phyloP scores from a whole-genome alignment of 2,797 vertebrate genomes.

The Tragopan temminckii region DNA sequence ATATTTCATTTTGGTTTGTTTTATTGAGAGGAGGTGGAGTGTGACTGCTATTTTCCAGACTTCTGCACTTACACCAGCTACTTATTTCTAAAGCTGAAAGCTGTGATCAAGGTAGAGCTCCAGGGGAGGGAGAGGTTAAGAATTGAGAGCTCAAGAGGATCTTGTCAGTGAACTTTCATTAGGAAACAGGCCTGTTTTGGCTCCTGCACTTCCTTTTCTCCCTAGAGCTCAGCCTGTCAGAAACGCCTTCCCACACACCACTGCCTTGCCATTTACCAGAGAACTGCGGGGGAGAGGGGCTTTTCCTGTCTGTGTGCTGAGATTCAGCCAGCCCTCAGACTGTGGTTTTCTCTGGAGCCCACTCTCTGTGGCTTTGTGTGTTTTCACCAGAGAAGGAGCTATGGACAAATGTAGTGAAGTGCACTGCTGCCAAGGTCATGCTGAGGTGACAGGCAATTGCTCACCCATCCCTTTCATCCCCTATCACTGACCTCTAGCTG shows the following conservation, averaged over 20 bases:
- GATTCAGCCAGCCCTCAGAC: slow-evolving; percentile 71
- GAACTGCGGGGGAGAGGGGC: slow-evolving; percentile 79
- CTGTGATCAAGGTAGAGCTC: slow-evolving; percentile 40
- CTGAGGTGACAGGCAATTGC: not conserved
- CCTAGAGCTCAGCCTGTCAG: slow-evolving; percentile 78
- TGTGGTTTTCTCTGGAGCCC: slow-evolving; percentile 74
- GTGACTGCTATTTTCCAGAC: slow-evolving; percentile 7
- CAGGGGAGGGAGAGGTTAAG: slow-evolving; percentile 67
- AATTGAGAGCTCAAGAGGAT: slow-evolving; percentile 30
- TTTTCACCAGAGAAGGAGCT: slow-evolving; percentile 64
- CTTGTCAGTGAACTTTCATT: slow-evolving; percentile 69
- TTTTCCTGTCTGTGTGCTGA: slow-evolving; percentile 78
- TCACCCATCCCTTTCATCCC: not conserved
- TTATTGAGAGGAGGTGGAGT: not conserved
- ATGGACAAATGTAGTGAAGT: slow-evolving; percentile 23
- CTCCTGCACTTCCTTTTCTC: slow-evolving; percentile 67
- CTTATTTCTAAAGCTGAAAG: not conserved
- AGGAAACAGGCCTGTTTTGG: slow-evolving; percentile 72
- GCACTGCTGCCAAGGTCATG: slow-evolving; percentile 32
- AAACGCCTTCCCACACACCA: slow-evolving; percentile 78
- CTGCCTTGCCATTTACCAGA: slow-evolving; percentile 72
- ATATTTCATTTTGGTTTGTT: not conserved
- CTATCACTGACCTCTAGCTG: slow-evolving; percentile 17
- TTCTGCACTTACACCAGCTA: slow-evolving; percentile 15
- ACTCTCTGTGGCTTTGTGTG: slow-evolving; percentile 51